Evolutionary conservation across 2,888 invertebrate genomes (phyloP).

Genomic region (Zeuzera pyrina): DNA sequence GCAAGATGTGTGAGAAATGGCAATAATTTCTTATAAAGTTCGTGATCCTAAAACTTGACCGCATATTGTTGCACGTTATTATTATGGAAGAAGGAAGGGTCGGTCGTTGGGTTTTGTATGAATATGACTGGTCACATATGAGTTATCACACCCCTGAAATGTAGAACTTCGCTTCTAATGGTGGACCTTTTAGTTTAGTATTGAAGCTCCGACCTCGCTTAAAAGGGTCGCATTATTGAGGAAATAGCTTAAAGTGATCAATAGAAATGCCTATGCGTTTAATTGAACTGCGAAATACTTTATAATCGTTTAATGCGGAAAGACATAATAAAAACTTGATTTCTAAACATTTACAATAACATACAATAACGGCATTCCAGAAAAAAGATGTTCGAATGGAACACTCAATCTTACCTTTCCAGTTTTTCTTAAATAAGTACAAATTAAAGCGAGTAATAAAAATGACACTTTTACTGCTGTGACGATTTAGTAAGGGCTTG

Average conservation of each 20-base stretch:
- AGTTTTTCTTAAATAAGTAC: constrained; percentile 19
- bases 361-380: too few species aligned
- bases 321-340: too few species aligned
- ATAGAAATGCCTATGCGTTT: constrained; percentile 7
- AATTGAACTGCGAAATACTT: too few species aligned
- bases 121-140: constrained; percentile 34
- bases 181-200: constrained; percentile 28
- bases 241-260: constrained; percentile 16
- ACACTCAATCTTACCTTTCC: too few species aligned
- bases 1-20: constrained; percentile 11
- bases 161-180: constrained; percentile 23
- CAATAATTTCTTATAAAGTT: constrained; percentile 31
- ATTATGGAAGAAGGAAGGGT: constrained; percentile 22
- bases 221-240: constrained; percentile 22
- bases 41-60: constrained; percentile 32
- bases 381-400: too few species aligned
- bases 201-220: constrained; percentile 23
- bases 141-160: constrained; percentile 28
- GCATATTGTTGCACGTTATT: constrained; percentile 35
- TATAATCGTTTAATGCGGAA: too few species aligned
- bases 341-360: too few species aligned
- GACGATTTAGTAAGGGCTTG: constrained; percentile 34
- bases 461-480: constrained; percentile 33
- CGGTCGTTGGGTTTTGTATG: constrained; percentile 33
- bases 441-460: constrained; percentile 35